A percentile compares a stretch with the other conserved stretches of the same genome.
phyloP scores from a whole-genome alignment of 2,797 vertebrate species.

The Xenopus petersii region DNA sequence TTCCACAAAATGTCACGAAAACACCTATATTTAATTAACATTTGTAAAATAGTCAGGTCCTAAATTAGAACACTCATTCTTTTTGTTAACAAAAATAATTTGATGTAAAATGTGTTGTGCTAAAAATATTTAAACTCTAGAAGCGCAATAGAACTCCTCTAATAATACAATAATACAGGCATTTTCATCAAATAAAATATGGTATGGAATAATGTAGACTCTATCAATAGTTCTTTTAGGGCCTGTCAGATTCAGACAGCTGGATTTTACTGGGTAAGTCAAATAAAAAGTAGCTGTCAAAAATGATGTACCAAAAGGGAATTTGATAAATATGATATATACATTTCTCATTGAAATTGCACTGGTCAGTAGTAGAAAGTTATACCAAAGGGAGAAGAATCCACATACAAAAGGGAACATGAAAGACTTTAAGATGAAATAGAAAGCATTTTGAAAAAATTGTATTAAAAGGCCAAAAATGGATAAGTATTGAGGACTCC shows the following conservation, averaged over 20 bases:
- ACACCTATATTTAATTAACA: no score
- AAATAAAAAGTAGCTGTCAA: constrained; percentile 41
- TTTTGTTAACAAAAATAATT: no score
- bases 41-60: no score
- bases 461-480: constrained; percentile 10
- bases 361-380: constrained; percentile 26
- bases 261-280: constrained; percentile 34
- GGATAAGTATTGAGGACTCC: constrained; percentile 21
- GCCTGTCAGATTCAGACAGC: constrained; percentile 28
- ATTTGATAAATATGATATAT: constrained; percentile 40
- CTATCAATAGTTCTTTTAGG: constrained; percentile 40
- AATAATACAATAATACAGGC: constrained; percentile 12
- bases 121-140: no score
- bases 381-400: constrained; percentile 21
- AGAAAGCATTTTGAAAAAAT: constrained; percentile 24
- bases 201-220: constrained; percentile 4
- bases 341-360: constrained; percentile 31
- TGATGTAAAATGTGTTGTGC: no score
- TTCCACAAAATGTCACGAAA: no score
- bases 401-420: constrained; percentile 22
- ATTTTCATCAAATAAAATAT: background rate
- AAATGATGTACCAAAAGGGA: constrained; percentile 31
- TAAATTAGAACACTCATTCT: no score
- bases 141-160: no score
- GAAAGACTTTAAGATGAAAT: constrained; percentile 32